Evolutionary conservation across 2,113 vertebrate species (phyloP).

Genomic region (Alosa alosa): DNA sequence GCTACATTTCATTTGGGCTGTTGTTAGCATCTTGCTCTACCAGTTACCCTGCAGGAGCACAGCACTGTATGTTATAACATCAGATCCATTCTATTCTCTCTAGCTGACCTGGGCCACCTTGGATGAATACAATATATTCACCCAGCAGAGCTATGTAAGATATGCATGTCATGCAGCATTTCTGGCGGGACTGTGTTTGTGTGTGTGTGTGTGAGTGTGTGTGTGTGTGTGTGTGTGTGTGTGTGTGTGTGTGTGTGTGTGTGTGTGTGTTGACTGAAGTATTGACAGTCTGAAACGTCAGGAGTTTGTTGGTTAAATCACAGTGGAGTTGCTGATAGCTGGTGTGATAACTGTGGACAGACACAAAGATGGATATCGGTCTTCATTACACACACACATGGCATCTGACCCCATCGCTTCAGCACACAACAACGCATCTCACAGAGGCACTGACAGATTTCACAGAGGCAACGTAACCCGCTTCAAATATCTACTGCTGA

Average conservation of each 20-base stretch:
- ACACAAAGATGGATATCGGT: neutral
- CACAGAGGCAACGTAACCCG: neutral
- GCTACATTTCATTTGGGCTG: too few species aligned
- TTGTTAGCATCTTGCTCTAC: too few species aligned
- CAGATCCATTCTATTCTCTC: too few species aligned
- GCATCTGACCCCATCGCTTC: neutral
- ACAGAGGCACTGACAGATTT: neutral
- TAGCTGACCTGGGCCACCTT: too few species aligned
- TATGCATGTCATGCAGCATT: neutral
- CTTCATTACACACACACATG: neutral
- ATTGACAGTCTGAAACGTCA: neutral
- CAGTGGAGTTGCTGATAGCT: neutral
- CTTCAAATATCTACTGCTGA: neutral
- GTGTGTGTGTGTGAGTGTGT: too few species aligned
- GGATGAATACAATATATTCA: too few species aligned
- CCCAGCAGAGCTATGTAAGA: neutral
- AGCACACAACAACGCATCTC: neutral
- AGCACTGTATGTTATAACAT: too few species aligned
- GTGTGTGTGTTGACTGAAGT: neutral
- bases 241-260: neutral
- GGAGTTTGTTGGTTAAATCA: neutral
- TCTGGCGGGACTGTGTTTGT: neutral
- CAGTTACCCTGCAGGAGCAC: too few species aligned
- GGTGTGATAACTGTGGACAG: neutral
- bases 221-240: neutral